Evolutionary conservation across 2,888 invertebrate genomes (phyloP), one percentile per base, ranked within the genome.

Genomic region (Spisula solida): DNA sequence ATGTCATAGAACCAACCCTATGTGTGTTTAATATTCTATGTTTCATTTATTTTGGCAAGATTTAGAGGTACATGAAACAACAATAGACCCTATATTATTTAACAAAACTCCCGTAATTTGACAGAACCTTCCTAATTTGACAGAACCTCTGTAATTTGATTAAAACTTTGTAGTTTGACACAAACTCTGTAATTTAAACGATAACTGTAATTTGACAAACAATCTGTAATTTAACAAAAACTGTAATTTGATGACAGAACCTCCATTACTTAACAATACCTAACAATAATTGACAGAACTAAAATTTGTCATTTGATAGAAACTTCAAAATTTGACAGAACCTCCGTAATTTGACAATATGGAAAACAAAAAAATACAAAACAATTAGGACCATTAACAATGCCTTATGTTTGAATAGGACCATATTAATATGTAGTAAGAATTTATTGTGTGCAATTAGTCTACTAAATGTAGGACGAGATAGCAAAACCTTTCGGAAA

Each of bases 341-440:
- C 25, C 25, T 66, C 60, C n/a, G 5, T 5, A 10, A 25, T 66
- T 25, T 66, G 60, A 66, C 60, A 66, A n/a, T 66, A 20, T 8
- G 25, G 25, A 66, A 66, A 8, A 25, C 60, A 66, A 66, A 25
- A 66, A 25, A 10, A 66, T 20, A 60, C 12, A 66, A 56, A 66
- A 66, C 10, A 4, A 12, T 66, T 66, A 66, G 60, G 60, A 25
- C 60, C 60, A 25, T 10, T 66, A n/a, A 25, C 25, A 66, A 16
- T 66, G 60, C 60, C 60, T 25, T 66, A 25, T 66, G 51, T n/a
- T 66, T 66, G n/a, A 66, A 25, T 66, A 66, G 51, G 60, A 25
- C 60, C 60, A 12, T n/a, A n/a, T n/a, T n/a, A 10, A n/a, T 10
- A 20, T 66, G 25, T 66, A 8, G 51, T 51, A 51, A 51, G 51